phyloP scores from a whole-genome alignment of 2,113 vertebrate species.

The Triplophysa tibetana region DNA sequence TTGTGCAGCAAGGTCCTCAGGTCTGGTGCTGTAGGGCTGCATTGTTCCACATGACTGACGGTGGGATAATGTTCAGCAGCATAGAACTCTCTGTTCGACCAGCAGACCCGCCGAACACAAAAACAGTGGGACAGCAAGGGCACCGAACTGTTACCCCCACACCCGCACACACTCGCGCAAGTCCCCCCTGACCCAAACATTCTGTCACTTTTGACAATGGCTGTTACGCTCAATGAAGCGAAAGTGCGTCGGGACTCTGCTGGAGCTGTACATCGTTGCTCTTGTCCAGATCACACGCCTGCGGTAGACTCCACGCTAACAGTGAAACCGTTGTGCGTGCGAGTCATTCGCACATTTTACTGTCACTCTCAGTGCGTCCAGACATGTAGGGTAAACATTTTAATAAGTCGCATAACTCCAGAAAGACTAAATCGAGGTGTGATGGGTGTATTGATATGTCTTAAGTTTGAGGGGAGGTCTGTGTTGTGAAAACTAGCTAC shows the following conservation, averaged over 20 bases:
- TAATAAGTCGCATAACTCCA: not conserved
- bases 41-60: constrained; percentile 69
- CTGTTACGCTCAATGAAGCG: constrained; percentile 37
- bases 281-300: not conserved
- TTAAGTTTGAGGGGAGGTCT: constrained; percentile 36
- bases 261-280: too few relatives aligned
- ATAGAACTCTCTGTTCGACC: constrained; percentile 64
- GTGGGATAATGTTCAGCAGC: constrained; percentile 44
- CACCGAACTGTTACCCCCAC: constrained; percentile 30
- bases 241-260: constrained; percentile 18
- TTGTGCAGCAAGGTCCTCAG: constrained; percentile 59
- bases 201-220: constrained; percentile 50
- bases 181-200: constrained; percentile 36
- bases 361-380: not conserved
- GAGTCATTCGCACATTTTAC: constrained; percentile 1
- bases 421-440: not conserved
- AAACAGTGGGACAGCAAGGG: constrained; percentile 29
- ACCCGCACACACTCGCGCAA: constrained; percentile 2
- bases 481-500: constrained; percentile 13
- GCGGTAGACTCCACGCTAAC: not conserved
- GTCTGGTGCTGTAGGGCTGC: constrained; percentile 48
- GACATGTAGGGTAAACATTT: constrained; percentile 16
- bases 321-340: not conserved
- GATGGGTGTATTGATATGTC: constrained; percentile 10
- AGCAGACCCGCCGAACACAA: constrained; percentile 57